Evolutionary conservation across 2,888 invertebrate species (phyloP).

Genomic region (Hedya salicella): DNA sequence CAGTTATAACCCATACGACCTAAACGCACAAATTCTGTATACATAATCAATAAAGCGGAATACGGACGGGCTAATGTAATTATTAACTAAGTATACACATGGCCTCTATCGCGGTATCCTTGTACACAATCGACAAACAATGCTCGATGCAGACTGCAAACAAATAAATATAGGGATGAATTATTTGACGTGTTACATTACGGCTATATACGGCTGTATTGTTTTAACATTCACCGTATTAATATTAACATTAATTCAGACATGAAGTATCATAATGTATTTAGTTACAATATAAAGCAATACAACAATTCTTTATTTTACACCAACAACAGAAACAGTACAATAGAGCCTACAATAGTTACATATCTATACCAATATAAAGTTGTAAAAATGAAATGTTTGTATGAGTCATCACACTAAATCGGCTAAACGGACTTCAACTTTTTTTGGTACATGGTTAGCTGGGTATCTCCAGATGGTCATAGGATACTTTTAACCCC

Average conservation of each 20-base stretch:
- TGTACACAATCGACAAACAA: conserved; percentile 78
- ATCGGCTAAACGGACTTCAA: no score
- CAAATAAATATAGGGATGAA: conserved; percentile 72
- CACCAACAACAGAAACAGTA: no score
- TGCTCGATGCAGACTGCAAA: conserved; percentile 70
- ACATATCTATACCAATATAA: no score
- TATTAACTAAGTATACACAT: conserved; percentile 76
- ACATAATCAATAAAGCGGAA: conserved; percentile 67
- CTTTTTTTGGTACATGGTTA: no score
- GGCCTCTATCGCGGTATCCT: conserved; percentile 76
- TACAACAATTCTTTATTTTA: no score
- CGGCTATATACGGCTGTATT: conserved; percentile 47
- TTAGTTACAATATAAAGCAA: no score
- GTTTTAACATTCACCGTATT: neutral
- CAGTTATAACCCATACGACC: conserved; percentile 47
- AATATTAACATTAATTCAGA: neutral
- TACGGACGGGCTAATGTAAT: conserved; percentile 74
- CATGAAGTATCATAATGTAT: no score
- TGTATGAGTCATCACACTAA: no score
- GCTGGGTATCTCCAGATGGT: no score
- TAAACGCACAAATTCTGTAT: conserved; percentile 61
- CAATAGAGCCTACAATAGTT: no score
- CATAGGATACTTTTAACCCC: no score
- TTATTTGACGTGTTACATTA: conserved; percentile 65
- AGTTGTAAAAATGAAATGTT: no score